Base-by-base conservation (phyloP, 2,113 vertebrate species). In the Vimba vimba region DNA sequence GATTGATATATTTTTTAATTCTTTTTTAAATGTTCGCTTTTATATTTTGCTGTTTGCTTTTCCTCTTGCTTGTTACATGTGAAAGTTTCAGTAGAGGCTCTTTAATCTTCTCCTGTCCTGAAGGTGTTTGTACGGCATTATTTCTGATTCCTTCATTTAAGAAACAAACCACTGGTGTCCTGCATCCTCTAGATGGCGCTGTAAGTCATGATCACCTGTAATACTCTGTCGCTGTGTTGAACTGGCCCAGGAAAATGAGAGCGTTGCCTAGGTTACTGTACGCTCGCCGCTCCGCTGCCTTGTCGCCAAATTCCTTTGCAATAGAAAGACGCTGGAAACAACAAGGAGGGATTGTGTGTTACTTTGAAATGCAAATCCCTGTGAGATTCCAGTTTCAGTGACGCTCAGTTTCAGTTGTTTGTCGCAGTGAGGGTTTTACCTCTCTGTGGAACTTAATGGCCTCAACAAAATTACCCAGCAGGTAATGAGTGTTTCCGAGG, bases 191-290 rank as follows among this genome's bases (percentile, higher is more conserved):
- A 94, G 93, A 85, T 89, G 93, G 87, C 91, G 91, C 84, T 30
- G 50, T 23, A 12, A 15, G 57, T 52, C 76, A 82, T 23, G 83
- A 5, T 89, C 90, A 99, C 98, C 96, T 99, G 95, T 99, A 99
- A 91, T 98, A 97, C 85, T 99, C 97, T 0, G 97, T 97, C 0
- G 98, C 97, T 60, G 97, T 91, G 83, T 95, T 97, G 25, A 99
- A 99, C 92, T 97, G 96, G 79, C 96, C 96, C 13, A 99, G 94
- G 94, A 99, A 98, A 92, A 99, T 96, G 91, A 99, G 95, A 0
- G 98, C 96, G 0, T 99, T 99, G 64, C 98, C 98, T 45, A 99
- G 94, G 90, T 99, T 99, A 93, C 97, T 99, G 95, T 98, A 97
- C 0, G 98, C 98, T 69, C 98, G 91, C 78, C 97, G 91, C 89